Base-by-base conservation (phyloP, 2,888 invertebrate genomes). In the Petrolisthes cinctipes region DNA sequence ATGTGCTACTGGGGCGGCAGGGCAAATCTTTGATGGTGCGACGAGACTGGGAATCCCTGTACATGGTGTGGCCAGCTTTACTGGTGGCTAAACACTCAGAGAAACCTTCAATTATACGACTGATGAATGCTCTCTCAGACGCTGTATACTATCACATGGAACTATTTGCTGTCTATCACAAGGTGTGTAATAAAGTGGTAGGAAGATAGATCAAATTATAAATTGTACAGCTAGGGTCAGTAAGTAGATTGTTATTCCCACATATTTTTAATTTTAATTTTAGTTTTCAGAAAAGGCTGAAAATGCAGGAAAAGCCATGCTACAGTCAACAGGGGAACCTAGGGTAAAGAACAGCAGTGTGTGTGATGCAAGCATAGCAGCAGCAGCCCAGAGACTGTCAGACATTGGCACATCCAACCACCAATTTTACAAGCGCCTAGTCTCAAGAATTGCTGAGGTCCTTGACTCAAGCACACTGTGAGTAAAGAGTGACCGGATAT, bases 51-150 rank as follows among this genome's bases (percentile, higher is more conserved):
- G 94, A 95, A 7, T 94, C 95, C 4, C 93, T 96, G 23, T 93
- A 94, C 71, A 93, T 94, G 54, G 92, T 98, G 0, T 97, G 97
- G 97, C 96, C 97, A 0, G 95, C 96, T 1, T 92, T 98, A 37
- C 94, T 97, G 0, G 94, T 94, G 87, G 95, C 97, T 0, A 95
- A 95, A 90, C 95, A 97, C 81, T 97, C 97, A 4, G 98, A 98
- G 92, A 97, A 98, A 92, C 95, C 95, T 0, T 96, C 96, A 75
- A 95, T 97, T 83, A 95, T 96, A 82, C 92, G 92, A 51, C 92
- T 94, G 17, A 91, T 94, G 90, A 93, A 93, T 37, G 91, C 91
- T 20, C 91, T 93, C 5, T 91, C 91, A 20, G 91, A 91, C 7
- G 86, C 90, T 37, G 88, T 92, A 11, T 89, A 88, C 68, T 91